Evolutionary conservation across 2,113 vertebrate species (phyloP).

Genomic region (Vulpes ferrilata): DNA sequence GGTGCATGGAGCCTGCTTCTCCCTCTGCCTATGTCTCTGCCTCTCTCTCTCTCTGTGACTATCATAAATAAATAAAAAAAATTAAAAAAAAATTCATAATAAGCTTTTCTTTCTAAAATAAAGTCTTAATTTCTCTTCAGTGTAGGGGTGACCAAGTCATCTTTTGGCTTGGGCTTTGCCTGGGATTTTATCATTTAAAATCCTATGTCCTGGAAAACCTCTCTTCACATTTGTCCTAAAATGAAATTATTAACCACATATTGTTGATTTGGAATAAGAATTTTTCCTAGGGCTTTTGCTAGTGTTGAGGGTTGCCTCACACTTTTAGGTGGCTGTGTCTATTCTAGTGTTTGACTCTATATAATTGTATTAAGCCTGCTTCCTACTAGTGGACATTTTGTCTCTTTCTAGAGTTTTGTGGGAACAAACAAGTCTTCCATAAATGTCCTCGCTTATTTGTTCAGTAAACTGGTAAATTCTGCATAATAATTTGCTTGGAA

Average conservation of each 20-base stretch:
- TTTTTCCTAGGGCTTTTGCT: neutral
- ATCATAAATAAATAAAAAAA: too few relatives aligned
- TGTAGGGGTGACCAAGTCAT: neutral
- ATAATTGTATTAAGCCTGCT: slow-evolving; percentile 36
- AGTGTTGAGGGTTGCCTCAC: neutral
- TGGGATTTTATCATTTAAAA: neutral
- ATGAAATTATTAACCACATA: neutral
- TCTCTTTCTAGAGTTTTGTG: slow-evolving; percentile 47
- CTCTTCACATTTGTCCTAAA: neutral
- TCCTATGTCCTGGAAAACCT: neutral
- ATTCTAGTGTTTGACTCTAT: neutral
- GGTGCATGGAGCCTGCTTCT: too few relatives aligned
- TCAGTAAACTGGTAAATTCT: slow-evolving; percentile 53
- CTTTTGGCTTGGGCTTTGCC: neutral
- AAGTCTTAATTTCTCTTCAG: neutral
- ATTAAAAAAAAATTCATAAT: neutral
- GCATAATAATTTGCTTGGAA: slow-evolving; percentile 65
- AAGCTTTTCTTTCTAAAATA: slow-evolving; percentile 19
- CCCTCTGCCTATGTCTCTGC: too few relatives aligned
- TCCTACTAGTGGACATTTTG: neutral
- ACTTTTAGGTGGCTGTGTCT: slow-evolving; percentile 25
- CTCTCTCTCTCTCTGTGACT: too few relatives aligned
- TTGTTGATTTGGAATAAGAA: neutral
- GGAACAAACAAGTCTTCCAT: slow-evolving; percentile 28
- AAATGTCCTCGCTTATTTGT: slow-evolving; percentile 55